Percentiles rank a stretch among this genome's conserved stretches.
These are phyloP conservation scores for Platanista minor DNA, from an alignment of 2,113 vertebrate genomes.

Conservation along the genomic window DNA sequence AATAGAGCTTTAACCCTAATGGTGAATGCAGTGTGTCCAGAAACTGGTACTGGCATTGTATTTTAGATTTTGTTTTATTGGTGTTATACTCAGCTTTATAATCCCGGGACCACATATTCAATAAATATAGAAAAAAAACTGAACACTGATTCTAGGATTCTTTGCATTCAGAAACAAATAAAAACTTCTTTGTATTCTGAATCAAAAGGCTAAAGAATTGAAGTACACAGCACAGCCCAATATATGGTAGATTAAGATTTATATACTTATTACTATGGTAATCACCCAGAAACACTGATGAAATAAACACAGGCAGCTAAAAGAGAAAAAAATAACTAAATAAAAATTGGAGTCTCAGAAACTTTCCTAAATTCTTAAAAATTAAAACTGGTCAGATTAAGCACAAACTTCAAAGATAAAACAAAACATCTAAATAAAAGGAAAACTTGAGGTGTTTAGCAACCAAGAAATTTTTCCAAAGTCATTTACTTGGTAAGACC, in stretches of 20 bases:
- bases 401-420: not conserved
- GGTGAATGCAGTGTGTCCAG: not conserved
- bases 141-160: not conserved
- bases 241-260: not conserved
- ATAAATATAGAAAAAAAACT: not conserved
- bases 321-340: not conserved
- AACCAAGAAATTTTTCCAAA: not conserved
- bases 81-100: not conserved
- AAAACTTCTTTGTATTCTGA: not conserved
- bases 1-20: not conserved
- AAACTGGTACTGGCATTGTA: not conserved
- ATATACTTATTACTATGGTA: not conserved
- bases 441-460: not conserved
- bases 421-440: not conserved
- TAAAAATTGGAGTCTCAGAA: not conserved
- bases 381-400: not conserved
- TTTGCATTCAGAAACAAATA: not conserved
- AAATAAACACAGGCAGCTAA: not conserved
- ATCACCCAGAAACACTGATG: not conserved
- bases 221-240: not conserved
- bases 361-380: not conserved
- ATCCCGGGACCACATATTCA: not conserved
- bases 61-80: not conserved
- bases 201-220: not conserved
- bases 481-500: not conserved